These are phyloP conservation scores for Oxystoma pomonae DNA, from an alignment of 2,888 invertebrate genomes.

Conservation along the genomic window DNA sequence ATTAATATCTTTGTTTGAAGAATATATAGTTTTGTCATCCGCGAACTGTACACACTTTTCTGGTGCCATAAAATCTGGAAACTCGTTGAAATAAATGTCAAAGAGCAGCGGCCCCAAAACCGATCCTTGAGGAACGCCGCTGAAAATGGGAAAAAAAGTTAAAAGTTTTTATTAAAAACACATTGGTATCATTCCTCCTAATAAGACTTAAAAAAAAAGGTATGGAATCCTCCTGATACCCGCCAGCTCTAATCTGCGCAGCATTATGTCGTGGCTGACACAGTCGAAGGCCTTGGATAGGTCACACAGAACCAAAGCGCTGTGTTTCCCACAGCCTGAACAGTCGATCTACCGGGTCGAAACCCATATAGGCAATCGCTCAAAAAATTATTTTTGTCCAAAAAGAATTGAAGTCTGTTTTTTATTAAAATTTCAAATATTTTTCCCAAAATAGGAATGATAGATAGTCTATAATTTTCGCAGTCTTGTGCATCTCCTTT, in stretches of 20 bases:
- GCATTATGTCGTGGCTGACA: slow-evolving; percentile 6
- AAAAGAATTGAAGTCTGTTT: not conserved
- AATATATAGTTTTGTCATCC: not conserved
- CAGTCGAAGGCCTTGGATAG: slow-evolving; percentile 11
- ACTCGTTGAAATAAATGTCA: not conserved
- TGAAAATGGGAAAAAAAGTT: not conserved
- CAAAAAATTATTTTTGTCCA: not conserved
- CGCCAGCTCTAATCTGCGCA: not conserved
- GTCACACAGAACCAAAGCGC: not conserved
- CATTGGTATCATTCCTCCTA: not conserved
- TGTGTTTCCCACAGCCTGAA: not conserved
- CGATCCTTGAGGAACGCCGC: not conserved
- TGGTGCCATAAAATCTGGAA: not conserved
- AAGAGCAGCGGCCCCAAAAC: not conserved
- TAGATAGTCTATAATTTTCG: not conserved
- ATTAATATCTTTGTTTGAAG: not conserved
- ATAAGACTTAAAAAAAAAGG: not conserved
- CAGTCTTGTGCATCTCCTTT: not conserved
- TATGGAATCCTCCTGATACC: not conserved
- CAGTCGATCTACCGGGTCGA: not conserved
- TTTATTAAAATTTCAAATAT: not conserved
- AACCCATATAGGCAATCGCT: not conserved
- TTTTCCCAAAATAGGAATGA: not conserved
- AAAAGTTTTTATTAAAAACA: not conserved
- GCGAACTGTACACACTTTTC: not conserved